A percentile compares a stretch with the other conserved stretches of the same genome.
Evolutionary conservation across 2,888 invertebrate genomes (phyloP).

Genomic region (Nemotelus nigrinus): DNA sequence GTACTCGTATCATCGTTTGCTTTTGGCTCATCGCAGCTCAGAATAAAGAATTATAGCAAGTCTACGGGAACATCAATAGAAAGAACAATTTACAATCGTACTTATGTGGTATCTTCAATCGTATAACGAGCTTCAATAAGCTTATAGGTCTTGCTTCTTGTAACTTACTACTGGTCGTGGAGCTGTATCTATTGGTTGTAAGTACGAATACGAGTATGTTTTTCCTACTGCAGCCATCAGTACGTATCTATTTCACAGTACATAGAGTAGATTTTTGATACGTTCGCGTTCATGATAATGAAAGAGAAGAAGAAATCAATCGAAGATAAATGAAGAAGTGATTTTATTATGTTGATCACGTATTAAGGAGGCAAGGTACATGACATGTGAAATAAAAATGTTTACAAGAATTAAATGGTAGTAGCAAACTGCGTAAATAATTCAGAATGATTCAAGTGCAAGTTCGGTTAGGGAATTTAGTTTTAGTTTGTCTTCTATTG

Average conservation of each 20-base stretch:
- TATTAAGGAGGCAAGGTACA: constrained; percentile 17
- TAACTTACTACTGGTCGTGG: background rate
- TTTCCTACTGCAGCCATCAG: background rate
- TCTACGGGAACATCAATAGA: background rate
- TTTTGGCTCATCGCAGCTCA: background rate
- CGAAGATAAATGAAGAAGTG: constrained; percentile 31
- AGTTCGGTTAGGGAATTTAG: too few species aligned
- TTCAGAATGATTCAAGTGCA: too few species aligned
- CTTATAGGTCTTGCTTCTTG: too few species aligned
- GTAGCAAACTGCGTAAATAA: background rate
- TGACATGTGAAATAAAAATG: constrained; percentile 40
- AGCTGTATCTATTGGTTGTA: background rate
- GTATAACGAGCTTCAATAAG: too few species aligned
- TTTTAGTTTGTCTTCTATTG: too few species aligned
- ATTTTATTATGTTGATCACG: constrained; percentile 40
- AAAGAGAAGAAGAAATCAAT: constrained; percentile 1
- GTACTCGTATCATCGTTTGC: constrained; percentile 6
- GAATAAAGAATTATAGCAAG: constrained; percentile 9
- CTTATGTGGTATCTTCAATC: too few species aligned
- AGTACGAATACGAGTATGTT: background rate
- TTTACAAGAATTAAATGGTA: constrained; percentile 35
- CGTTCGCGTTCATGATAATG: background rate
- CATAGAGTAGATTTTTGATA: background rate
- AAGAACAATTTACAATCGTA: background rate
- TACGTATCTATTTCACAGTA: background rate